Base-by-base conservation (phyloP, 2,113 vertebrate genomes). In the Cottus gobio region DNA sequence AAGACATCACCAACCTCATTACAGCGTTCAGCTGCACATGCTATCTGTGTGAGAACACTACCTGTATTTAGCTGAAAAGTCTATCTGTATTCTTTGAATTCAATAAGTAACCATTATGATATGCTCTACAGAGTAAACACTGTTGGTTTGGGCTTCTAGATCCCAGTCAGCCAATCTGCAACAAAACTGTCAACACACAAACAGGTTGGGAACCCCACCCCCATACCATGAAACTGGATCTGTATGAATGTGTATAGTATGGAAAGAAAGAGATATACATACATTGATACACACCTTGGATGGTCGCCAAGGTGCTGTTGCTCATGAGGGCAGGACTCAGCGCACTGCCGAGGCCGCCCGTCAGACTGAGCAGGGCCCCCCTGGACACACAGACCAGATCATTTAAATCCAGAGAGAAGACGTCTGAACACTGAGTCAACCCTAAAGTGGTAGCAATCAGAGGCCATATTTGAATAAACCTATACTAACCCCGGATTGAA, bases 261-360 rank as follows among this genome's bases (percentile, higher is more conserved):
- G 0, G 48, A 75, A 26, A 24, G 24, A 26, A 37, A 1, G 28
- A 37, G 30, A 66, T 60, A n/a, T 69, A n/a, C 22, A 31, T 48
- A 52, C 34, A 71, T 18, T 1, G 7, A 42, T 70, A 74, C 77
- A 11, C 77, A 98, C 98, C 98, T 98, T 99, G 98, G 93, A 99
- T 98, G 75, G 98, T 98, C 89, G 98, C 98, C 94, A 99, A 96
- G 72, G 98, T 98, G 92, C 96, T 99, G 95, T 98, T 99, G 93
- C 96, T 99, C 97, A 99, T 96, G 90, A 99, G 94, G 89, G 98
- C 97, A 0, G 97, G 97, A 93, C 96, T 96, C 90, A 99, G 94
- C 20, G 96, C 96, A 79, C 96, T 92, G 79, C 98, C 95, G 80
- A 99, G 95, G 58, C 96, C 96, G 82, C 97, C 96, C 74, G 96